phyloP scores from a whole-genome alignment of 2,113 vertebrate species.

The Nannospalax galili region DNA sequence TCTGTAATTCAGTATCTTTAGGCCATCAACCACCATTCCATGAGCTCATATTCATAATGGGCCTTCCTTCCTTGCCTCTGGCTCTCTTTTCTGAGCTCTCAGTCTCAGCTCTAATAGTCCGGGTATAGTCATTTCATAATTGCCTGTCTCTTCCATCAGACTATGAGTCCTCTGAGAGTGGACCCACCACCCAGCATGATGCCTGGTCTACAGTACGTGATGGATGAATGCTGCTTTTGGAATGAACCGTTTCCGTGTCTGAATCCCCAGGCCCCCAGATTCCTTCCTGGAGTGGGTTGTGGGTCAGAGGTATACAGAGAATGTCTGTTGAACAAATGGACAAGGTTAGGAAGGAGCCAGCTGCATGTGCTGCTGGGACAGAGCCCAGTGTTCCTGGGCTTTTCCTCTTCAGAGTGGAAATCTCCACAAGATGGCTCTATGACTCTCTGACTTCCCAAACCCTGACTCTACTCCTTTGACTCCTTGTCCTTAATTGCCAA shows the following conservation, averaged over 20 bases:
- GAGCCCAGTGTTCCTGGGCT: neutral
- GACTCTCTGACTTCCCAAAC: neutral
- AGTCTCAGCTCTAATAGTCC: neutral
- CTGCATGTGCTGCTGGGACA: neutral
- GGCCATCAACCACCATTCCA: neutral
- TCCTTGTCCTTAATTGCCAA: neutral
- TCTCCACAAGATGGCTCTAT: neutral
- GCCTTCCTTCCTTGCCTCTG: neutral
- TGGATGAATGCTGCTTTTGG: slow-evolving; percentile 6
- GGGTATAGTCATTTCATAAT: neutral
- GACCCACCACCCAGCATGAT: neutral
- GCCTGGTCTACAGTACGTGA: neutral
- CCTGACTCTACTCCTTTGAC: neutral
- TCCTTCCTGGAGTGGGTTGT: neutral
- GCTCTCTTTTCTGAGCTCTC: neutral
- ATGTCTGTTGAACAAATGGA: neutral
- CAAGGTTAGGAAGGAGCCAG: neutral
- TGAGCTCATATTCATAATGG: neutral
- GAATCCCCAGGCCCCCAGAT: neutral
- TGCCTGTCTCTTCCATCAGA: neutral
- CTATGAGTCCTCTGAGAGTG: neutral
- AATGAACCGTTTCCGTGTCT: slow-evolving; percentile 21
- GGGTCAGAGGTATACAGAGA: neutral
- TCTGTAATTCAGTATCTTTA: neutral
- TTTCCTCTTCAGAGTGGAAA: neutral